These are phyloP conservation scores for Epinotia ramella DNA, from an alignment of 2,888 invertebrate genomes.

Conservation along the genomic window DNA sequence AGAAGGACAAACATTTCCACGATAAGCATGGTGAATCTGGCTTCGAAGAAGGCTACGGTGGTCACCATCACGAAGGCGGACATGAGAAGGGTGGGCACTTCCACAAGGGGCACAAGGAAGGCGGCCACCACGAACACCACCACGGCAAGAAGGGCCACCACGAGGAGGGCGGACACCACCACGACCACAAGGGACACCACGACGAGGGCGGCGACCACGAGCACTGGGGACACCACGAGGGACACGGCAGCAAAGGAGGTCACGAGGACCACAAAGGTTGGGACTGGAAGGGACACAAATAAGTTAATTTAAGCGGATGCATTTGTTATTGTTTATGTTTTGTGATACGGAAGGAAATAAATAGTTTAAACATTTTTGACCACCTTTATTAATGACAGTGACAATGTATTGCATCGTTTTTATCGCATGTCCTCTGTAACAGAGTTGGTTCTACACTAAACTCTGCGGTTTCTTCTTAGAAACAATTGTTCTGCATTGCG, in stretches of 20 bases:
- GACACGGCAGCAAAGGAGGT: conserved; percentile 91
- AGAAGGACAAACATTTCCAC: conserved; percentile 94
- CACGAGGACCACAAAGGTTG: conserved; percentile 92
- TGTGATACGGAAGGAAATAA: conserved; percentile 64
- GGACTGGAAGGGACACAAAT: conserved; percentile 86
- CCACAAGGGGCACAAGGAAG: conserved; percentile 91
- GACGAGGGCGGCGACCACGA: conserved; percentile 90
- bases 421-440: conserved; percentile 22
- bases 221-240: conserved; percentile 89
- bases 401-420: neutral
- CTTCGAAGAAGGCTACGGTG: conserved; percentile 92
- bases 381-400: neutral
- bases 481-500: conserved; percentile 43
- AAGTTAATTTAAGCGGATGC: conserved; percentile 46
- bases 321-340: conserved; percentile 73
- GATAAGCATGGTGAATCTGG: conserved; percentile 93
- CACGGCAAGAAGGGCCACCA: conserved; percentile 91
- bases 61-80: conserved; percentile 90
- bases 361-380: conserved; percentile 47
- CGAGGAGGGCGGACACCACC: conserved; percentile 91
- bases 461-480: conserved; percentile 21
- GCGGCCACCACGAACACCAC: conserved; percentile 90
- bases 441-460: conserved; percentile 19
- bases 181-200: conserved; percentile 91
- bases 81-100: conserved; percentile 92